Base-by-base conservation (phyloP, 2,888 invertebrate genomes). In the Gnatocerus cornutus region DNA sequence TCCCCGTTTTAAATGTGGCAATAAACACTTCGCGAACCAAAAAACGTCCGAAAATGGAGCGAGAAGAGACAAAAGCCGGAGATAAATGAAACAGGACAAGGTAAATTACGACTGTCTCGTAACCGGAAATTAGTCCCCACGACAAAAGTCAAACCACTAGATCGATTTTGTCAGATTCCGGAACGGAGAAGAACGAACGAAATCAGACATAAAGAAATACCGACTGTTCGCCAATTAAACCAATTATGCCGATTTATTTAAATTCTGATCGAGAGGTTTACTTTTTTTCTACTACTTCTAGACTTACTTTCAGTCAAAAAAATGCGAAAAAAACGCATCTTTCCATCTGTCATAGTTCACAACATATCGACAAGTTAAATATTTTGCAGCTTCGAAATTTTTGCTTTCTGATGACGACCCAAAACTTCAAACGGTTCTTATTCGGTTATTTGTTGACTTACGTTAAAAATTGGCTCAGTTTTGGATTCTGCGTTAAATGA, bases 41-140 rank as follows among this genome's bases (percentile, higher is more conserved):
- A 58, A 55, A 70, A 61, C 53, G 50, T 68, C 64, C 43, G 46
- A 69, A 58, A 59, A 56, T 56, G 41, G 63, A 45, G 52, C 53
- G 59, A 41, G 56, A 50, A 69, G 58, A 72, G 74, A 72, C 74
- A 76, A 71, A 71, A 74, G 75, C 69, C 41, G 59, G 78, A 80
- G 81, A 82, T 82, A 81, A 82, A 81, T 80, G 81, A 80, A 80
- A 80, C 78, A 76, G 75, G 76, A 71, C 65, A 77, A 76, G 76
- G 79, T 81, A 80, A 83, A 82, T 81, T 82, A 81, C 81, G 76
- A 75, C 76, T 76, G 77, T 78, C 78, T 79, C 76, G 77, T 77
- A 79, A 77, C 79, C 79, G 82, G 81, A 81, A 82, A 82, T 82
- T 81, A 82, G 81, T n/a, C 77, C 73, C 76, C 74, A 79, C 75